Percentiles rank a stretch among this genome's conserved stretches.
Conservation (phyloP, 2,797 vertebrate genomes). For the Myripristis murdjan region DNA sequence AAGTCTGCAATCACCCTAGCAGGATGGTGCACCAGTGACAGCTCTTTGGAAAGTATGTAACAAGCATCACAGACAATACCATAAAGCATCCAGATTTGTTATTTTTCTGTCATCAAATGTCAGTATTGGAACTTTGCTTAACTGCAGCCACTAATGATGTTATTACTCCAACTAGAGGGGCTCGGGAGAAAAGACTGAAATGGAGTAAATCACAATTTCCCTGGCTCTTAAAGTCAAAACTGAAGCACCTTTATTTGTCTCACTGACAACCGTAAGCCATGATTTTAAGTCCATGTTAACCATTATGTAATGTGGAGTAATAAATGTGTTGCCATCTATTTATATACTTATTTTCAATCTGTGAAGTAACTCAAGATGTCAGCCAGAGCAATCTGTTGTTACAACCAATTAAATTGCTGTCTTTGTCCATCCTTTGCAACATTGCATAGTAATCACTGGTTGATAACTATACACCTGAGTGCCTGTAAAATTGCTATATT, state of each 20-base stretch:
- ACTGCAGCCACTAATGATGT: conserved; percentile 6
- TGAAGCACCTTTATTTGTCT: conserved; percentile 5
- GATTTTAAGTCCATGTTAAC: not conserved
- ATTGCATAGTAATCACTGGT: conserved; percentile 19
- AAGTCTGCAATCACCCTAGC: conserved; percentile 46
- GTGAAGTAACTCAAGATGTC: conserved; percentile 10
- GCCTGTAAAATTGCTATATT: conserved; percentile 11
- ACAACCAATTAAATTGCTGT: not conserved
- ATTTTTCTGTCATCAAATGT: conserved; percentile 27
- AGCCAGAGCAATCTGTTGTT: not conserved
- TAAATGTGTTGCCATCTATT: not conserved
- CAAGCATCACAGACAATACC: not conserved
- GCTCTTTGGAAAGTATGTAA: conserved; percentile 18
- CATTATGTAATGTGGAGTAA: not conserved
- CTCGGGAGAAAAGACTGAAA: not conserved
- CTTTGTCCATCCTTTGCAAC: conserved; percentile 12
- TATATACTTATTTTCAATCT: no score
- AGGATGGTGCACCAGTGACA: conserved; percentile 43
- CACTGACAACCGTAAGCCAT: not conserved
- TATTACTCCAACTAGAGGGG: conserved; percentile 19
- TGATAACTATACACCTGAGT: conserved; percentile 16
- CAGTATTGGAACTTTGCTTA: conserved; percentile 20
- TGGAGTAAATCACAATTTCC: not conserved
- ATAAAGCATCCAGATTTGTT: not conserved
- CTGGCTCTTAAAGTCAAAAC: not conserved